phyloP scores from a whole-genome alignment of 2,797 vertebrate species.

The Sylvia borin region DNA sequence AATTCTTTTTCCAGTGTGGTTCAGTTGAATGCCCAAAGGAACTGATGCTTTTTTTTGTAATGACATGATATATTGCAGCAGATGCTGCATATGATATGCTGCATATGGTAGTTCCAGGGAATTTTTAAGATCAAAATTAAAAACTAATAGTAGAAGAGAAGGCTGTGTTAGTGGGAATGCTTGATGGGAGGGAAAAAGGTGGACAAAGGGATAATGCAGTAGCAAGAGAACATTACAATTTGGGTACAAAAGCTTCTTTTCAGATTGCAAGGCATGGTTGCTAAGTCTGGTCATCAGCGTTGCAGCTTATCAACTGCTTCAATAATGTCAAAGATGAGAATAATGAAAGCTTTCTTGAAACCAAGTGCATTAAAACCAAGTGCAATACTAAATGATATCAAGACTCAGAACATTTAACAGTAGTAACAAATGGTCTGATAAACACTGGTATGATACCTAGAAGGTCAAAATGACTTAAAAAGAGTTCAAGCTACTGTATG shows the following conservation, averaged over 20 bases:
- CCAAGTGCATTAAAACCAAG: constrained; percentile 70
- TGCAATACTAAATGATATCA: constrained; percentile 55
- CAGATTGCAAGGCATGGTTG: neutral
- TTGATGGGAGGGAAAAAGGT: neutral
- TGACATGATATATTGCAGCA: constrained; percentile 6
- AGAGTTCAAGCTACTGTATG: neutral
- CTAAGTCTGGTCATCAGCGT: neutral
- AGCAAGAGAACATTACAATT: neutral
- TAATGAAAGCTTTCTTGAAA: constrained; percentile 50
- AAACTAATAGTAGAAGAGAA: neutral
- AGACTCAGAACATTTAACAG: constrained; percentile 15
- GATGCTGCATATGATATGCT: constrained; percentile 30
- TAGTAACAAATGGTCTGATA: neutral
- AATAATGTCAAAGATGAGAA: neutral
- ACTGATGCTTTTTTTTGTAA: constrained; percentile 41
- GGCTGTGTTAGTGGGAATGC: neutral
- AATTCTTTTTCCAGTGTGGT: neutral
- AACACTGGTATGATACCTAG: neutral
- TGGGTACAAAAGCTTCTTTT: neutral
- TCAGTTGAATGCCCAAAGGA: constrained; percentile 64
- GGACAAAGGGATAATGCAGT: neutral
- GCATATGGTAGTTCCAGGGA: constrained; percentile 58
- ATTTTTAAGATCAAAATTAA: constrained; percentile 46
- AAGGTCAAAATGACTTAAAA: constrained; percentile 26
- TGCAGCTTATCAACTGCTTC: constrained; percentile 37